A percentile compares a stretch with the other conserved stretches of the same genome.
Conservation (phyloP, 1,140 invertebrate genomes). For the Choristoneura fumiferana region DNA sequence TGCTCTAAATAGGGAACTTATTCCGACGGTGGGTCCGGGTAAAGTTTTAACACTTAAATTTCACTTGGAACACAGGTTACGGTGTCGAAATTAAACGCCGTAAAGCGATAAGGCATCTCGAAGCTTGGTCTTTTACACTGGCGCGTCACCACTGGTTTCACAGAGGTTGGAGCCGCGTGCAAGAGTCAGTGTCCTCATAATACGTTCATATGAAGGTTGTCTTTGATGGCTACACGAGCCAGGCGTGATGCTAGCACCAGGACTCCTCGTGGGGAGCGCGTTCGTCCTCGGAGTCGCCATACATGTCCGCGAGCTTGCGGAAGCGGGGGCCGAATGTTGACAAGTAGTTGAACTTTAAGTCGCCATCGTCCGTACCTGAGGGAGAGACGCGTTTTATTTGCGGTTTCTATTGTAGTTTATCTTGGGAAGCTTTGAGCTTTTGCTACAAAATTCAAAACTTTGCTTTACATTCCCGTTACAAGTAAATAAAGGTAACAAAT, state of each 20-base stretch:
- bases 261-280: slow-evolving; percentile 86
- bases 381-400: slow-evolving; percentile 18
- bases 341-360: slow-evolving; percentile 97
- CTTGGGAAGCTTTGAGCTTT: too few species aligned
- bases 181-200: slow-evolving; percentile 23
- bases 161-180: slow-evolving; percentile 30
- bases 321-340: slow-evolving; percentile 98
- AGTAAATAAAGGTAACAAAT: too few species aligned
- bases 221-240: slow-evolving; percentile 64
- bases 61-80: slow-evolving; percentile 23
- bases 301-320: slow-evolving; percentile 98
- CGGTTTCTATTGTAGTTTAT: slow-evolving; percentile 15
- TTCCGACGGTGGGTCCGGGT: slow-evolving; percentile 26
- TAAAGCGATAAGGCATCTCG: slow-evolving; percentile 50
- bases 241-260: slow-evolving; percentile 83
- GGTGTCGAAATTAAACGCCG: slow-evolving; percentile 21
- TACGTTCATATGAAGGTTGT: slow-evolving; percentile 24
- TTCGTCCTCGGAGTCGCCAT: slow-evolving; percentile 93
- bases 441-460: too few species aligned
- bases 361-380: slow-evolving; percentile 92
- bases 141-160: too few species aligned
- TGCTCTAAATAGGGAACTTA: slow-evolving; percentile 14
- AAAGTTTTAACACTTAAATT: slow-evolving; percentile 12
- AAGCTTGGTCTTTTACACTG: slow-evolving; percentile 40
- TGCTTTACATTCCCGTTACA: too few species aligned